phyloP scores from a whole-genome alignment of 2,113 vertebrate species.

The Salvelinus namaycush region DNA sequence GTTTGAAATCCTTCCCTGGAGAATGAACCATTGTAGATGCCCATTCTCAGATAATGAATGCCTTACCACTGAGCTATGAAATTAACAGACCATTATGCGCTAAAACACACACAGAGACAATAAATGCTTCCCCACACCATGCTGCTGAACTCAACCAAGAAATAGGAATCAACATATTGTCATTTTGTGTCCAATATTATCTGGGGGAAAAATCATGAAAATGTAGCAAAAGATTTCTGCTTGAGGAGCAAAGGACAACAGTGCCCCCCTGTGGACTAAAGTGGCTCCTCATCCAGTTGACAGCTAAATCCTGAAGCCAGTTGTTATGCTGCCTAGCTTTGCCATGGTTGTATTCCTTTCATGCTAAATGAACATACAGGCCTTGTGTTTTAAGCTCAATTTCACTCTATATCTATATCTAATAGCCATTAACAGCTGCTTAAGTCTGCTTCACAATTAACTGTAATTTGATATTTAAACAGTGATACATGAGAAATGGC shows the following conservation, averaged over 20 bases:
- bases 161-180: constrained; percentile 46
- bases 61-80: constrained; percentile 70
- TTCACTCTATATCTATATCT: constrained; percentile 57
- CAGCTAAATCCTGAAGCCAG: not conserved
- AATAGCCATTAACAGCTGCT: constrained; percentile 68
- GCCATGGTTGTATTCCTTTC: constrained; percentile 43
- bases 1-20: constrained; percentile 70
- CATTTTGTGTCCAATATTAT: constrained; percentile 65
- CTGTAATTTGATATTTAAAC: constrained; percentile 56
- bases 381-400: constrained; percentile 59
- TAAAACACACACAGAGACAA: constrained; percentile 64
- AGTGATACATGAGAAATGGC: constrained; percentile 54
- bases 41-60: constrained; percentile 74
- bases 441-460: constrained; percentile 60
- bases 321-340: not conserved
- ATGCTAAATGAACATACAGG: constrained; percentile 32
- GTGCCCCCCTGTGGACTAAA: constrained; percentile 71
- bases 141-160: constrained; percentile 64
- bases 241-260: constrained; percentile 66
- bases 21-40: constrained; percentile 76
- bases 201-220: constrained; percentile 43
- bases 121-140: constrained; percentile 57
- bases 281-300: not conserved
- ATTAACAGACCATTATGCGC: constrained; percentile 66
- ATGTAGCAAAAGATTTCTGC: constrained; percentile 25